Evolutionary conservation across 1,140 invertebrate species (phyloP).

Genomic region (Drosophila sechellia): DNA sequence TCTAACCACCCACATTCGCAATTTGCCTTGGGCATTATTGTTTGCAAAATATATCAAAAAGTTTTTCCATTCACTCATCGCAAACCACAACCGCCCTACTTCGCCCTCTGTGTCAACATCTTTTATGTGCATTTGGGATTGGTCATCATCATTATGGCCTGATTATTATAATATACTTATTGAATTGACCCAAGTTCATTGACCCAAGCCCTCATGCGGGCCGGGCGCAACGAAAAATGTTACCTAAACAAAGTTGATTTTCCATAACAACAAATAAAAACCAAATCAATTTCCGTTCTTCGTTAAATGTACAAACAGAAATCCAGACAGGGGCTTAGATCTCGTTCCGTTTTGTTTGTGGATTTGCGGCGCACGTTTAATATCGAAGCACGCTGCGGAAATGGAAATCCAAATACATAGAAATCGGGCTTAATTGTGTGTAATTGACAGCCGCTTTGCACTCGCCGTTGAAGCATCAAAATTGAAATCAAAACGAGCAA

Average conservation of each 20-base stretch:
- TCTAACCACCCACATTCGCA: conserved; percentile 28
- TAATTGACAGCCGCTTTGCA: conserved; percentile 72
- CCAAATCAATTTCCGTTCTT: conserved; percentile 76
- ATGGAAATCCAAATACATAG: conserved; percentile 68
- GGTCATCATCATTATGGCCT: conserved; percentile 66
- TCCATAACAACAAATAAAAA: conserved; percentile 73
- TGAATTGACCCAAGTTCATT: conserved; percentile 55
- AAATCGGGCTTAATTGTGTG: conserved; percentile 73
- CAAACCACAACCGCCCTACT: not conserved
- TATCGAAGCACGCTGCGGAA: conserved; percentile 62
- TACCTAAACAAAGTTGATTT: conserved; percentile 59
- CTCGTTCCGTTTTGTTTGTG: conserved; percentile 41
- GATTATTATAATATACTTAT: conserved; percentile 79
- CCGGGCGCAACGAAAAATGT: conserved; percentile 25
- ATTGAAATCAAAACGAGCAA: conserved; percentile 48
- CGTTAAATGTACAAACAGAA: conserved; percentile 22
- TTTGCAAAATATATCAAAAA: conserved; percentile 80
- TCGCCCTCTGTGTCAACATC: conserved; percentile 34
- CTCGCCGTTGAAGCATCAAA: conserved; percentile 43
- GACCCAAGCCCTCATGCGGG: conserved; percentile 22
- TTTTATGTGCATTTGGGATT: conserved; percentile 69
- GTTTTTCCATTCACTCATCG: conserved; percentile 58
- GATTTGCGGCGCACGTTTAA: conserved; percentile 61
- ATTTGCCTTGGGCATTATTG: conserved; percentile 74
- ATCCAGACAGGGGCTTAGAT: conserved; percentile 27